Evolutionary conservation across 2,113 vertebrate genomes (phyloP).

Genomic region (Guaruba guarouba): DNA sequence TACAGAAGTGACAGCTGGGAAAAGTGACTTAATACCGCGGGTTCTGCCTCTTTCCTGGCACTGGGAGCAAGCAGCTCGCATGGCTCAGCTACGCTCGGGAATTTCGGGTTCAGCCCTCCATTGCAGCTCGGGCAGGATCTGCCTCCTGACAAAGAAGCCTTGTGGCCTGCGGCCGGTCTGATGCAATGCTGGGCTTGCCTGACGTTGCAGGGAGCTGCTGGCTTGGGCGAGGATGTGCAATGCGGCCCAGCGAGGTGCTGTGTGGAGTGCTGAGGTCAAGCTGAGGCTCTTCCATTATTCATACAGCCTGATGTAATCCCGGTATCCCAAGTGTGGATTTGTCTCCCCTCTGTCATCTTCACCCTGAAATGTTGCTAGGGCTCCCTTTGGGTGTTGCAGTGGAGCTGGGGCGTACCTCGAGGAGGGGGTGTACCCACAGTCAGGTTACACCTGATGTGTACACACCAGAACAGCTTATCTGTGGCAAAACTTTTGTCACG

Average conservation of each 20-base stretch:
- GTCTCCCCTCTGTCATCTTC: fast-evolving
- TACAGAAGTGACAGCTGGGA: background rate
- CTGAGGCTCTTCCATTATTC: background rate
- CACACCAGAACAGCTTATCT: background rate
- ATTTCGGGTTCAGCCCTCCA: background rate
- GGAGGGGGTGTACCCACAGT: fast-evolving
- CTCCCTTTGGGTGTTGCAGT: background rate
- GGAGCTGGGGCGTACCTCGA: background rate
- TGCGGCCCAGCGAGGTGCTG: background rate
- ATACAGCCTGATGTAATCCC: background rate
- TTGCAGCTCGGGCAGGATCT: fast-evolving
- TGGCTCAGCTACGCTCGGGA: fast-evolving
- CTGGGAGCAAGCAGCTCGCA: background rate
- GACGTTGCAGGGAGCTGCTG: background rate
- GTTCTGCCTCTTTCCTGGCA: background rate
- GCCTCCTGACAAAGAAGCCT: background rate
- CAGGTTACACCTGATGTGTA: fast-evolving
- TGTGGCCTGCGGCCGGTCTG: background rate
- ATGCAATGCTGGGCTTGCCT: background rate
- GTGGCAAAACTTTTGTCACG: background rate
- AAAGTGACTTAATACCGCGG: background rate
- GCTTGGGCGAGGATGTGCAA: background rate
- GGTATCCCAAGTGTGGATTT: fast-evolving
- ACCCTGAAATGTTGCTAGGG: fast-evolving
- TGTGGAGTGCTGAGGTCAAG: background rate